phyloP scores from a whole-genome alignment of 1,140 invertebrate species.

The Parapsyche elsis region DNA sequence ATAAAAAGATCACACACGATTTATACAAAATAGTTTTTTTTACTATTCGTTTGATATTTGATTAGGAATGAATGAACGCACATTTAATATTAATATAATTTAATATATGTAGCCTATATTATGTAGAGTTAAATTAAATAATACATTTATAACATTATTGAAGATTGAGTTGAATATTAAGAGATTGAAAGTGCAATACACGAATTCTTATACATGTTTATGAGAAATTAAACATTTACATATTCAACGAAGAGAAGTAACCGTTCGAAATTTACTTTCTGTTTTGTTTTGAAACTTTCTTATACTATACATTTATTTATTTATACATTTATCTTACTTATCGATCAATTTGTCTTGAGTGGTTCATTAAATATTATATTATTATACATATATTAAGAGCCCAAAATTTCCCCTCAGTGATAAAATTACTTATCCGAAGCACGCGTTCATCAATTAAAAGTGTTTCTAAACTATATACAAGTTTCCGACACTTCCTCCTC shows the following conservation, averaged over 20 bases:
- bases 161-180: too few relatives aligned
- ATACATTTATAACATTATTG: too few relatives aligned
- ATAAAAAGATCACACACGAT: background rate
- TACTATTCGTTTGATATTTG: background rate
- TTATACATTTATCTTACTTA: background rate
- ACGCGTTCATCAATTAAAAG: background rate
- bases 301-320: background rate
- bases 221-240: too few relatives aligned
- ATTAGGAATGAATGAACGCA: background rate
- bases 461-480: conserved; percentile 24
- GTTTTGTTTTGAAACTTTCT: too few relatives aligned
- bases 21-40: background rate
- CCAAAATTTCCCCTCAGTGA: background rate
- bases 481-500: conserved; percentile 27
- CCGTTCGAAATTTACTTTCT: too few relatives aligned
- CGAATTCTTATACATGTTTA: too few relatives aligned
- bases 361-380: background rate
- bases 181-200: too few relatives aligned
- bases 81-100: background rate
- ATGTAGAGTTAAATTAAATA: background rate
- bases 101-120: background rate
- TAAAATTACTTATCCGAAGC: background rate
- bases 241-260: too few relatives aligned
- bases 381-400: too few relatives aligned
- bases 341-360: background rate